A percentile compares a stretch with the other conserved stretches of the same genome.
Conservation (phyloP, 1,140 invertebrate genomes). For the Helicoverpa zea region DNA sequence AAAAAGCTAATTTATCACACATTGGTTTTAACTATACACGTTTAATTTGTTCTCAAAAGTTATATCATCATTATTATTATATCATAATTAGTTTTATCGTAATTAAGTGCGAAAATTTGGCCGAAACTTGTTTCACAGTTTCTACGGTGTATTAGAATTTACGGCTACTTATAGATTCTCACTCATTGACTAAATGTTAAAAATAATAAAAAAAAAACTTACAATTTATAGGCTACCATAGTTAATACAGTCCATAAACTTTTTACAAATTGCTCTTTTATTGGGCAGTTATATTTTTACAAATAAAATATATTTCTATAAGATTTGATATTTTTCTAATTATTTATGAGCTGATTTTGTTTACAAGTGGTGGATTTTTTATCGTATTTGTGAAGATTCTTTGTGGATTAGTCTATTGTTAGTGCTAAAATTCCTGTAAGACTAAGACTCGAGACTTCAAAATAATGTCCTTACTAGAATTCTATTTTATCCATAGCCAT, state of each 20-base stretch:
- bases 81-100: no score
- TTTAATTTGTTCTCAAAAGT: conserved; percentile 22
- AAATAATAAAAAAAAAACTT: neutral
- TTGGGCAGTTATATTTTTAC: conserved; percentile 26
- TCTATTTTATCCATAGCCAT: no score
- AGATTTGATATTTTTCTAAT: neutral
- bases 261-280: conserved; percentile 21
- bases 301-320: conserved; percentile 7
- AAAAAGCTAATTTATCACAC: conserved; percentile 66
- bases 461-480: no score
- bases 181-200: conserved; percentile 37
- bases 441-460: neutral
- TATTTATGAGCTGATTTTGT: conserved; percentile 27
- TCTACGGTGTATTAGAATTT: conserved; percentile 25
- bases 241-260: conserved; percentile 5
- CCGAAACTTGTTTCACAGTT: conserved; percentile 31
- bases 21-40: conserved; percentile 55
- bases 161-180: conserved; percentile 44
- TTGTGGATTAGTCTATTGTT: neutral
- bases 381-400: neutral
- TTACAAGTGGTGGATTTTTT: neutral
- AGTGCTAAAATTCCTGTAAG: neutral
- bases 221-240: conserved; percentile 8
- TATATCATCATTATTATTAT: neutral
- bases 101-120: conserved; percentile 36